Evolutionary conservation across 2,113 vertebrate genomes (phyloP), one percentile per base, ranked within the genome.

Genomic region (Strigops habroptila): DNA sequence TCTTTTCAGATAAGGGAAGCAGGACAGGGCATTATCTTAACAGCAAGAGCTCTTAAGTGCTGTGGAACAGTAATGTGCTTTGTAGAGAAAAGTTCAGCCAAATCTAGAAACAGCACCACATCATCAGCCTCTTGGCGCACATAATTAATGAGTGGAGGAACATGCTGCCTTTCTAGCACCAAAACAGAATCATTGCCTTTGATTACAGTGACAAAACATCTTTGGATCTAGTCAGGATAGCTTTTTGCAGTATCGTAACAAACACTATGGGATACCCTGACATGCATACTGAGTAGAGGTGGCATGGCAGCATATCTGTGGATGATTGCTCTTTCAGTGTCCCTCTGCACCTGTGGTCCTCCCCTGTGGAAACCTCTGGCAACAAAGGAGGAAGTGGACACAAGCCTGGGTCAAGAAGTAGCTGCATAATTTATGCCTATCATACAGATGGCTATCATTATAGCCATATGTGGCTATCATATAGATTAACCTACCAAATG

Each of bases 221-320:
- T 25, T 65, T 43, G 25, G 27, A 33, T 80, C 19, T 81, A 52
- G 41, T 17, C 39, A 35, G 17, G 12, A 28, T 14, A 82, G 13
- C 6, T 85, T 60, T 51, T 10, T 18, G 13, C 39, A 55, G 35
- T 37, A 35, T 1, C 0, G 0, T 30, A 69, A 16, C 14, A 35
- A 43, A 44, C 18, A 12, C 5, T 3, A 9, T 14, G n/a, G 22
- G 5, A 3, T 37, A 30, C 12, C 3, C 31, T 81, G 49, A 17
- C 8, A 51, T 17, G n/a, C 1, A 0, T 9, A 14, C 1, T 7
- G 65, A 82, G n/a, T 18, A 48, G n/a, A 57, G 9, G 8, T n/a
- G n/a, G 10, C 25, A 22, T 2, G 2, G 51, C 31, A 63, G 7
- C 14, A 63, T 24, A 10, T 5, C 13, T 67, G 18, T 43, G n/a